Evolutionary conservation across 2,797 vertebrate genomes (phyloP).

Genomic region (Xenopus petersii): DNA sequence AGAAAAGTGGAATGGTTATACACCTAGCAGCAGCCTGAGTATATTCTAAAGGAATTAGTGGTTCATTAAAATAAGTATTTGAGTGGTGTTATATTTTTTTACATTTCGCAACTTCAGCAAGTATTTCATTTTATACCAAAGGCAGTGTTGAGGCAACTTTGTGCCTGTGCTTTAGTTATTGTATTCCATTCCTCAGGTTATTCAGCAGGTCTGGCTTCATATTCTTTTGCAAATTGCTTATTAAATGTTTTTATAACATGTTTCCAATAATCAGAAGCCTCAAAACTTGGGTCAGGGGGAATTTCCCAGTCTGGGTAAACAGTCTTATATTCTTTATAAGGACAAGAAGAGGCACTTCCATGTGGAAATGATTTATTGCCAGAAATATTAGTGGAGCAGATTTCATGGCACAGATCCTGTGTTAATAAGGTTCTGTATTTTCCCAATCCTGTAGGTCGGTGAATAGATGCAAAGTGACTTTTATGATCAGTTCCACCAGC

Average conservation of each 20-base stretch:
- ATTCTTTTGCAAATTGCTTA: conserved; percentile 22
- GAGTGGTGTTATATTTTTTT: too few species aligned
- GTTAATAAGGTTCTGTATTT: not conserved
- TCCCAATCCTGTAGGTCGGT: too few species aligned
- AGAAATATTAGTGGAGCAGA: not conserved
- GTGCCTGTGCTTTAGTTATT: conserved; percentile 39
- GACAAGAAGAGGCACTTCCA: not conserved
- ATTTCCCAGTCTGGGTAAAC: conserved; percentile 32
- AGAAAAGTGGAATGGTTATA: too few species aligned
- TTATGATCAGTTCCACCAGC: too few species aligned
- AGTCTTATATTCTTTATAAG: conserved; percentile 13
- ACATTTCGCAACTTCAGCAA: too few species aligned
- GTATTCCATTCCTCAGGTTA: conserved; percentile 45
- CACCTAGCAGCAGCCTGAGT: too few species aligned
- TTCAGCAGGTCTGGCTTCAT: conserved; percentile 39
- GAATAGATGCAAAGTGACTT: too few species aligned
- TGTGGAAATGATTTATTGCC: not conserved
- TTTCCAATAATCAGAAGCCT: conserved; percentile 41
- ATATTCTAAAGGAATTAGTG: conserved; percentile 31
- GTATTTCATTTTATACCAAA: too few species aligned
- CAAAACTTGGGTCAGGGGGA: conserved; percentile 15
- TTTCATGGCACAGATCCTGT: not conserved
- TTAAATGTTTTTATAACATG: conserved; percentile 31
- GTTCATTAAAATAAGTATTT: too few species aligned
- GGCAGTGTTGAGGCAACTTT: too few species aligned